Evolutionary conservation across 2,113 vertebrate genomes (phyloP), one percentile per base, ranked within the genome.

Genomic region (Casuarius casuarius): DNA sequence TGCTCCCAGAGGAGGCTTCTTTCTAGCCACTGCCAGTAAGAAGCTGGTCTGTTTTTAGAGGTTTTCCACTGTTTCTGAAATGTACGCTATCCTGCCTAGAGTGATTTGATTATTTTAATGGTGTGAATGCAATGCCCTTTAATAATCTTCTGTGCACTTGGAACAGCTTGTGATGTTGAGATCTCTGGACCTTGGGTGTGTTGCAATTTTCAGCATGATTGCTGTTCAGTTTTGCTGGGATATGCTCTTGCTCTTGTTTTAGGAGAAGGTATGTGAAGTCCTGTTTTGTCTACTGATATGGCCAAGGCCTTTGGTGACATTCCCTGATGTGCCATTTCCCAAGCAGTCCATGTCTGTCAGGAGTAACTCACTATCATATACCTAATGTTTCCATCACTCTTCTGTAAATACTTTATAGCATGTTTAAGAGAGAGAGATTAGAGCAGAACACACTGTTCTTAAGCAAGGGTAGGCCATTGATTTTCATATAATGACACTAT

Each of bases 381-480:
- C 48, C 33, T 44, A 23, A 5, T 61, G 38, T 76, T 94, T 82
- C 86, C 66, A 51, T 79, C 3, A 4, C 21, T 3, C 2, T 89
- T 87, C 44, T 59, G 35, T 40, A 73, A 67, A 87, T 31, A 22
- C 66, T 66, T 89, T 56, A 52, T 56, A 40, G 23, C 2, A 3
- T 61, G 73, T 33, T 2, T 68, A 59, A 65, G 66, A 65, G 31
- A 21, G 66, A 66, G 63, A 68, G 66, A 84, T 75, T 10, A 82
- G 81, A 85, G 81, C 49, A 89, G 87, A 96, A 91, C 89, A 12
- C 3, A 2, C 35, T 66, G 74, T 92, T 95, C 87, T 87, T 89
- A 63, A 63, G 67, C 54, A 82, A 89, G 23, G 13, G 8, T 52
- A 79, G 67, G 42, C 71, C 42, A 71, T 48, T 73, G 84, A 66